phyloP scores from a whole-genome alignment of 2,888 invertebrate genomes.

The Andrena camellia region DNA sequence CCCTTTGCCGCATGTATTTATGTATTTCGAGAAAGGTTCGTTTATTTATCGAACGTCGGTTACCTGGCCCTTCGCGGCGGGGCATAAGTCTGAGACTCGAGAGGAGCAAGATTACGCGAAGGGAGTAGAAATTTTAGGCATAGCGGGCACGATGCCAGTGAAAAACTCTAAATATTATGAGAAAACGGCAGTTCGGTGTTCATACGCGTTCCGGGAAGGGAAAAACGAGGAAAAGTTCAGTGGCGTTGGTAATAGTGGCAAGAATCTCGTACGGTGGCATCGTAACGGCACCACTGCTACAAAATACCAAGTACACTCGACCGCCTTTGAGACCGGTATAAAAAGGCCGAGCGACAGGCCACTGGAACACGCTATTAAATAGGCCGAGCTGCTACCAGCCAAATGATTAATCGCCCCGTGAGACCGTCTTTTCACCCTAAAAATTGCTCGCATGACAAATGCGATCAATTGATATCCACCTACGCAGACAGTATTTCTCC shows the following conservation, averaged over 20 bases:
- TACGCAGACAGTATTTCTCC: neutral
- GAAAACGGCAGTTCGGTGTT: neutral
- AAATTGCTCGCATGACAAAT: conserved; percentile 40
- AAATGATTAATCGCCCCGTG: conserved; percentile 71
- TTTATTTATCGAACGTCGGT: neutral
- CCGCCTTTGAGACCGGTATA: conserved; percentile 65
- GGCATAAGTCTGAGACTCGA: neutral
- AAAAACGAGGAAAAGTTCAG: conserved; percentile 15
- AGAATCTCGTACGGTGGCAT: conserved; percentile 45
- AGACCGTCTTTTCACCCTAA: conserved; percentile 51
- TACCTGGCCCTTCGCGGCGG: neutral
- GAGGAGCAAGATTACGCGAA: neutral
- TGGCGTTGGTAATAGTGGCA: conserved; percentile 24
- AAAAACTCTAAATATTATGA: neutral
- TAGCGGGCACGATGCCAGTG: neutral
- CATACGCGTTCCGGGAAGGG: neutral
- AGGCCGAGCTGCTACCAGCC: conserved; percentile 56
- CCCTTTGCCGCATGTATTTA: neutral
- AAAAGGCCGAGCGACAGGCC: conserved; percentile 64
- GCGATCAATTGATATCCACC: conserved; percentile 45
- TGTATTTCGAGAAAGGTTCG: neutral
- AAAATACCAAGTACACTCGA: conserved; percentile 67
- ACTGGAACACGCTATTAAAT: conserved; percentile 74
- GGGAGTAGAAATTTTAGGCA: neutral
- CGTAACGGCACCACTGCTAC: conserved; percentile 53